Conservation (phyloP, 2,113 vertebrate species). For the Thamnaconus septentrionalis region DNA sequence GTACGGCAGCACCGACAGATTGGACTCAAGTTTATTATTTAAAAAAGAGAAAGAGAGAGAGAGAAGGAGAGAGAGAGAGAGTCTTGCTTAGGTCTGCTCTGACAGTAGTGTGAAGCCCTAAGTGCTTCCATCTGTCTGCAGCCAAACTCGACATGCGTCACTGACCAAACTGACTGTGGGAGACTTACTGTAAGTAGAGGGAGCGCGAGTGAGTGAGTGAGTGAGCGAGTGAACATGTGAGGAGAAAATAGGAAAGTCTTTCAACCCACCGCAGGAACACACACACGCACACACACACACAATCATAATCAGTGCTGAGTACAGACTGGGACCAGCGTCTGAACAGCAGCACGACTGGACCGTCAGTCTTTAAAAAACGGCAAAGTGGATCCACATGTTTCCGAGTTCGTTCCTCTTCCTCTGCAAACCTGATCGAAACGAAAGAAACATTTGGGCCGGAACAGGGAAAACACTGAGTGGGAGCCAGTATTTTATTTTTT, state of each 20-base stretch:
- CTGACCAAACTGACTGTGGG: slow-evolving; percentile 28
- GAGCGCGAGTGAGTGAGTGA: not conserved
- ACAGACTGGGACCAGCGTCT: slow-evolving; percentile 4
- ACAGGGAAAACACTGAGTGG: not conserved
- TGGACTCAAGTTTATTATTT: slow-evolving; percentile 10
- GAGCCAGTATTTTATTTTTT: not conserved
- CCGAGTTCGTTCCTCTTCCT: not conserved
- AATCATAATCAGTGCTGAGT: not conserved
- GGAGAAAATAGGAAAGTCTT: slow-evolving; percentile 8
- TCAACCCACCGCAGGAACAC: not conserved
- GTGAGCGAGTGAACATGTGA: not conserved
- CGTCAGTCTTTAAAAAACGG: slow-evolving; percentile 5
- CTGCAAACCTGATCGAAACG: not conserved
- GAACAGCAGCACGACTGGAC: slow-evolving; percentile 8
- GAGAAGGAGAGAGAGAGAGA: not conserved
- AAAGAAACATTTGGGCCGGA: not conserved
- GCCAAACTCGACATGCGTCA: slow-evolving; percentile 40
- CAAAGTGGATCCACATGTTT: slow-evolving; percentile 37
- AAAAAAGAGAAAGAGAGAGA: not conserved
- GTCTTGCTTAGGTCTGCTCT: slow-evolving; percentile 20
- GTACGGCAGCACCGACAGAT: slow-evolving; percentile 37
- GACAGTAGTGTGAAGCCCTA: slow-evolving; percentile 37
- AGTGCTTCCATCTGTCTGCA: slow-evolving; percentile 57
- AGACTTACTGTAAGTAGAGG: slow-evolving; percentile 3
- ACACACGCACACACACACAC: not conserved